These are phyloP conservation scores for Augiades crinisus DNA, from an alignment of 2,888 invertebrate species.

Conservation along the genomic window DNA sequence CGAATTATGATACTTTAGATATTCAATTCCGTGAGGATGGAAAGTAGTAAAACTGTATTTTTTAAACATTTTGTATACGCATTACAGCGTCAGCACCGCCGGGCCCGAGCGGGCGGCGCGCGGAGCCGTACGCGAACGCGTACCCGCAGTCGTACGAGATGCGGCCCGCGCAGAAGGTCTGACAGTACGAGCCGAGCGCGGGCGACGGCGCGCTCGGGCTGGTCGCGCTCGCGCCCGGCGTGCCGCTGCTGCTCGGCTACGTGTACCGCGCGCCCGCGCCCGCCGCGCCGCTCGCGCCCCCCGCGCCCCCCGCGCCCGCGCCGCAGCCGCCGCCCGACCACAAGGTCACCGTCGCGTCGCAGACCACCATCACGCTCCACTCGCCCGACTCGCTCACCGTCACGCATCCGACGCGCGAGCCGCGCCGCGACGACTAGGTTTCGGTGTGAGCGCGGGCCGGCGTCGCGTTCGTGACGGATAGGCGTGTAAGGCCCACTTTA, in stretches of 20 bases:
- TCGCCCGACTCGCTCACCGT: constrained; percentile 57
- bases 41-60: too few relatives aligned
- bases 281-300: constrained; percentile 24
- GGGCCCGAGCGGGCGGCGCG: constrained; percentile 70
- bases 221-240: constrained; percentile 64
- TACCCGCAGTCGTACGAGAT: constrained; percentile 88
- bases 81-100: constrained; percentile 63
- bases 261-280: constrained; percentile 42
- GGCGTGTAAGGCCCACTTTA: too few relatives aligned
- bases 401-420: constrained; percentile 39
- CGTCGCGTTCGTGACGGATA: too few relatives aligned
- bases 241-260: constrained; percentile 61
- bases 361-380: constrained; percentile 71
- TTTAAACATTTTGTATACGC: too few relatives aligned
- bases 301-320: constrained; percentile 34
- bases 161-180: constrained; percentile 86
- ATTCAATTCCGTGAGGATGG: too few relatives aligned
- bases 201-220: constrained; percentile 46
- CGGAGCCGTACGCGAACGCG: constrained; percentile 87
- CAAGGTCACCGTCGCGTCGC: constrained; percentile 57
- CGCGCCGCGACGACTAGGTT: neutral
- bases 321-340: constrained; percentile 30
- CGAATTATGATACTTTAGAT: too few relatives aligned
- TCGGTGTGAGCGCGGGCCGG: too few relatives aligned
- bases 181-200: constrained; percentile 68